These are phyloP conservation scores for Epicampocera succincta DNA, from an alignment of 2,888 invertebrate genomes.

Conservation along the genomic window DNA sequence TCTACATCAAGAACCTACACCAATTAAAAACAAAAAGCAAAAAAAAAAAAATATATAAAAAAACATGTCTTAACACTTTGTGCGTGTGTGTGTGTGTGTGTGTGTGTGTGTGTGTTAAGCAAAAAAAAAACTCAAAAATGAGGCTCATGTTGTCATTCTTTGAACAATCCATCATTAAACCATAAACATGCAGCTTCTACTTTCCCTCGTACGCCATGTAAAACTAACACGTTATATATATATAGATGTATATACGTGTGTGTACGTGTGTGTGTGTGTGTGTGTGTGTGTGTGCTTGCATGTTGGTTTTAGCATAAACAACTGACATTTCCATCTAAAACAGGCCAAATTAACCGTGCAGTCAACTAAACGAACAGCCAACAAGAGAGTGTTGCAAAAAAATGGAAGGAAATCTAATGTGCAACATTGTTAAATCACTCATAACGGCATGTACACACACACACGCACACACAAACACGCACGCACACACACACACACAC, in stretches of 20 bases:
- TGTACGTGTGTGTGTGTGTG: not conserved
- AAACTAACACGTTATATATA: too few relatives aligned
- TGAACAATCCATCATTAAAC: slow-evolving; percentile 42
- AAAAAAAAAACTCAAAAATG: slow-evolving; percentile 2
- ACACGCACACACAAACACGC: not conserved
- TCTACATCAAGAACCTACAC: slow-evolving; percentile 14
- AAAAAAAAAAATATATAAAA: not conserved
- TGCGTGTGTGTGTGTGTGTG: too few relatives aligned
- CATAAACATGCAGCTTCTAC: slow-evolving; percentile 31
- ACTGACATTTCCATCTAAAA: too few relatives aligned
- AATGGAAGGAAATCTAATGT: not conserved
- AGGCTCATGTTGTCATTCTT: slow-evolving; percentile 20
- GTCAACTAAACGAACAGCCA: not conserved
- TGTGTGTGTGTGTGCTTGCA: too few relatives aligned
- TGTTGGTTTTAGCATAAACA: not conserved
- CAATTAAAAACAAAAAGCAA: too few relatives aligned
- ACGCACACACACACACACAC: not conserved
- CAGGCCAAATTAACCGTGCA: slow-evolving; percentile 21
- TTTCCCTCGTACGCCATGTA: not conserved
- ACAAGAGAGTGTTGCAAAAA: not conserved
- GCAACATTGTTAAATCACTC: slow-evolving; percentile 34
- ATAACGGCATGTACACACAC: not conserved
- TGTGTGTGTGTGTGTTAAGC: not conserved
- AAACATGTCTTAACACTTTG: not conserved
- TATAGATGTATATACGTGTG: not conserved